phyloP scores from a whole-genome alignment of 2,797 vertebrate species.

The Malurus splendens region DNA sequence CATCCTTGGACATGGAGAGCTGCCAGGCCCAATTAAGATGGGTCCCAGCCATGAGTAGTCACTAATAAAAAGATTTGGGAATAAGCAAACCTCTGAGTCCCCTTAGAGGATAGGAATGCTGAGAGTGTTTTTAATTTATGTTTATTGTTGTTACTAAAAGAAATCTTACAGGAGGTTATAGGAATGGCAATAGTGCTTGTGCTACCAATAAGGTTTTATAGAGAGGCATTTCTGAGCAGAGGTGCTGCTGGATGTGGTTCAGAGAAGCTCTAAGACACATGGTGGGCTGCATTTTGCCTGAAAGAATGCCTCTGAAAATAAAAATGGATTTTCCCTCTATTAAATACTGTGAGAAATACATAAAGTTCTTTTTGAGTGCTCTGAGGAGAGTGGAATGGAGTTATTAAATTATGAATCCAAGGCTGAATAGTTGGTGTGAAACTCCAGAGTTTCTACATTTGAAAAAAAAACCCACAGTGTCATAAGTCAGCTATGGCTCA shows the following conservation, averaged over 20 bases:
- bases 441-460: accelerated
- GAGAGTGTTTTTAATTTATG: background rate
- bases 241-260: background rate
- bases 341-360: background rate
- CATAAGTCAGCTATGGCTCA: background rate
- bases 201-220: background rate
- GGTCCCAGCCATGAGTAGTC: background rate
- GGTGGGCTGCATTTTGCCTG: background rate
- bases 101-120: background rate
- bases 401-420: background rate
- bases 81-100: background rate
- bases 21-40: background rate
- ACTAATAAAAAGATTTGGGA: background rate
- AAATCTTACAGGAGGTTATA: background rate
- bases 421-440: background rate
- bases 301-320: background rate
- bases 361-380: background rate
- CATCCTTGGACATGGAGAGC: background rate
- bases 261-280: background rate
- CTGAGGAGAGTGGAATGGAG: background rate
- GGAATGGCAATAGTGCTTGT: background rate
- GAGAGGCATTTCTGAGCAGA: background rate
- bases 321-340: background rate
- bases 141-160: background rate
- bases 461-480: background rate